Evolutionary conservation across 1,140 invertebrate species (phyloP).

Genomic region (Achroia grisella): DNA sequence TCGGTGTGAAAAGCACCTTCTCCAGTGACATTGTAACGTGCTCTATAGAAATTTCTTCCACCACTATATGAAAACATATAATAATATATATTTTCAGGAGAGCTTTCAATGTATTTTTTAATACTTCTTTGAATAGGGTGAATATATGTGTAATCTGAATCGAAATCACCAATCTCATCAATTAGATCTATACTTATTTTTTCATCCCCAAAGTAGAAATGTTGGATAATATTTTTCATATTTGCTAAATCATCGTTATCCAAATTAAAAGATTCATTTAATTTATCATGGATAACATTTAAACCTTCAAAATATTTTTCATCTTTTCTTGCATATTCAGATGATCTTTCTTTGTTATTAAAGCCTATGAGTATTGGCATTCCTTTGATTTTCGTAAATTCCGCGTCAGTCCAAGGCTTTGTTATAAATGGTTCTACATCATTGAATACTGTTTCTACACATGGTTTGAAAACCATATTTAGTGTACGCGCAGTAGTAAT

Average conservation of each 20-base stretch:
- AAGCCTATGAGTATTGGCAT: constrained; percentile 5
- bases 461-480: constrained; percentile 2
- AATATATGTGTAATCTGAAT: constrained; percentile 27
- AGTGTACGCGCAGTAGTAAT: constrained; percentile 1
- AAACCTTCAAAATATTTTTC: constrained; percentile 11
- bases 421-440: neutral
- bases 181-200: constrained; percentile 10
- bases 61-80: constrained; percentile 34
- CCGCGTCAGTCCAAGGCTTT: neutral
- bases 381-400: constrained; percentile 2
- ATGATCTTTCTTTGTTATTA: neutral
- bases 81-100: constrained; percentile 18
- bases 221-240: constrained; percentile 9
- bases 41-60: constrained; percentile 12
- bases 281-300: constrained; percentile 12
- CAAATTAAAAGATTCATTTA: constrained; percentile 20
- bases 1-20: constrained; percentile 19
- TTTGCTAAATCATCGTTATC: constrained; percentile 6
- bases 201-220: constrained; percentile 33
- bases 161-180: constrained; percentile 17
- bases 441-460: constrained; percentile 2
- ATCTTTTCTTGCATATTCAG: neutral
- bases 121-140: constrained; percentile 32
- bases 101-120: constrained; percentile 20
- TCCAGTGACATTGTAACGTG: constrained; percentile 6